phyloP scores from a whole-genome alignment of 2,797 vertebrate species.

The Alcedo atthis region DNA sequence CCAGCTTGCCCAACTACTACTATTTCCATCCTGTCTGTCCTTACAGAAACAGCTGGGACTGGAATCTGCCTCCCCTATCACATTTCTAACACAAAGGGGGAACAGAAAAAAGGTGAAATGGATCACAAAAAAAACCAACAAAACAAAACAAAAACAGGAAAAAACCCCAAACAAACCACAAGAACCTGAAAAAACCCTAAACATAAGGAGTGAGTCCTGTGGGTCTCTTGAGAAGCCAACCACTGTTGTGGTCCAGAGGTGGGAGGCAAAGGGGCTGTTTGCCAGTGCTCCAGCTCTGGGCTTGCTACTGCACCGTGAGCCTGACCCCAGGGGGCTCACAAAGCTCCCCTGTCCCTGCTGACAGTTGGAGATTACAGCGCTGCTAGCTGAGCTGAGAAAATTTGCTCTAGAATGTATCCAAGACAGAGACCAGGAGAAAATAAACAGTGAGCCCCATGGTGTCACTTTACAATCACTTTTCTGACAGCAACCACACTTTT shows the following conservation, averaged over 20 bases:
- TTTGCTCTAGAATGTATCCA: constrained; percentile 11
- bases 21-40: neutral
- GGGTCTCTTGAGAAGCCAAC: neutral
- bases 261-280: neutral
- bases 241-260: neutral
- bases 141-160: too few species aligned
- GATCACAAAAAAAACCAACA: neutral
- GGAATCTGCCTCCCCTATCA: neutral
- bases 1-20: neutral
- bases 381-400: constrained; percentile 26
- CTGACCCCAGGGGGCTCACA: neutral
- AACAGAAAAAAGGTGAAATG: neutral
- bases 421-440: constrained; percentile 3
- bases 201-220: neutral
- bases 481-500: constrained; percentile 25
- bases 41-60: neutral
- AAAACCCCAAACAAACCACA: too few species aligned
- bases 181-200: neutral
- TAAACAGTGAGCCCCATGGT: constrained; percentile 24
- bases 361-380: constrained; percentile 22
- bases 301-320: neutral
- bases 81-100: neutral
- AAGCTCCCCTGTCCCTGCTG: constrained; percentile 29
- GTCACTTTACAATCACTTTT: constrained; percentile 9
- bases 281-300: neutral